These are phyloP conservation scores for Micromys minutus DNA, from an alignment of 2,113 vertebrate genomes.

Conservation along the genomic window DNA sequence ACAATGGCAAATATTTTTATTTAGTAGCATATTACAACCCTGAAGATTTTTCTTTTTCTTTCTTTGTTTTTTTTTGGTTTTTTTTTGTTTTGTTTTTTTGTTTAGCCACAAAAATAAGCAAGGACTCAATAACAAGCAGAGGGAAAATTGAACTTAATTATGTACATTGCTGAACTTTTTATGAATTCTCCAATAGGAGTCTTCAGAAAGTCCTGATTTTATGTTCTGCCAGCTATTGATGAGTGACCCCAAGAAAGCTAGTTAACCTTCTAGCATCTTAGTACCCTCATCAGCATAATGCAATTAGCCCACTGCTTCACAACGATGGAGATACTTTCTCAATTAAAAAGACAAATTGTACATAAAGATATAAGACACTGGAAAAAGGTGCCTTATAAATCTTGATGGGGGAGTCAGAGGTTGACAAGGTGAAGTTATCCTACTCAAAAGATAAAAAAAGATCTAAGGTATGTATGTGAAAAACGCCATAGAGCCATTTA, in stretches of 20 bases:
- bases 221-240: slow-evolving; percentile 22
- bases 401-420: slow-evolving; percentile 53
- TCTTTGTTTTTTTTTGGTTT: too few species aligned
- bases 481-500: neutral
- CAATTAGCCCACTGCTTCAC: neutral
- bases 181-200: neutral
- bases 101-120: neutral
- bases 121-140: neutral
- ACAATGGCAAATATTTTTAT: neutral
- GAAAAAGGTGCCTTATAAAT: slow-evolving; percentile 71
- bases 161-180: slow-evolving; percentile 35
- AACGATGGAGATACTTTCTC: neutral
- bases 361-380: slow-evolving; percentile 4
- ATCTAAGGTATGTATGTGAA: slow-evolving; percentile 21
- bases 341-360: slow-evolving; percentile 61
- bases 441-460: slow-evolving; percentile 48
- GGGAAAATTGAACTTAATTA: slow-evolving; percentile 17
- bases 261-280: slow-evolving; percentile 35
- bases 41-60: neutral
- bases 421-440: slow-evolving; percentile 43
- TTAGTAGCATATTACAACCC: neutral
- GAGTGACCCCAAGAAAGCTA: neutral
- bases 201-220: neutral
- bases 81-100: too few species aligned
- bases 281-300: slow-evolving; percentile 21